Base-by-base conservation (phyloP, 2,113 vertebrate genomes). In the Cariama cristata region DNA sequence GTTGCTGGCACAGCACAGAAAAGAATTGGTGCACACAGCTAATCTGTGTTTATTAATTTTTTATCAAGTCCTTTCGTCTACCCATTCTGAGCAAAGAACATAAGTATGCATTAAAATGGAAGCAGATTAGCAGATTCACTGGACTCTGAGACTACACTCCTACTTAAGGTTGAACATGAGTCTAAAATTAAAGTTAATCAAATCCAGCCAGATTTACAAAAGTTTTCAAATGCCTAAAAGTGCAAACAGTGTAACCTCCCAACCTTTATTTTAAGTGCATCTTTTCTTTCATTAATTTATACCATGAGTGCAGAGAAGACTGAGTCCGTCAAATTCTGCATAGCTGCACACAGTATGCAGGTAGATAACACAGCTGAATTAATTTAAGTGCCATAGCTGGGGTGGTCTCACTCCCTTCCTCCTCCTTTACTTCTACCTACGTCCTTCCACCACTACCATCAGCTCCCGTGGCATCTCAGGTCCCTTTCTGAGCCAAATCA, bases 1-100 rank as follows among this genome's bases (percentile, higher is more conserved):
- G 32, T 26, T 96, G 95, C 80, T 94, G 94, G 94, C 87, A 90
- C 49, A 95, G 89, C 77, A 93, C 53, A 85, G 93, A 52, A 87
- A 87, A 96, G 56, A 82, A 89, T 32, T 27, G 58, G 80, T 95
- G 53, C 53, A 74, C 27, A 42, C 45, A 87, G 44, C 40, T 97
- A 87, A 68, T 96, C 86, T 79, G 79, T 95, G 68, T 95, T 93
- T 91, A 96, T 97, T 91, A 96, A 93, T 94, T 95, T 96, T 96
- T 96, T 85, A 94, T 93, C 90, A 86, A 74, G 68, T 77, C 64
- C 28, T 94, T 96, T 91, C 59, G n/a, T 95, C 74, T 92, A 60
- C 77, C 11, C 2, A 0, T 75, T 75, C 86, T 79, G 44, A 87
- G 50, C 44, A 94, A 93, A 82, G 77, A 88, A 85, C 66, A 58